Conservation (phyloP, 1,140 invertebrate species). For the Eueides isabella region DNA sequence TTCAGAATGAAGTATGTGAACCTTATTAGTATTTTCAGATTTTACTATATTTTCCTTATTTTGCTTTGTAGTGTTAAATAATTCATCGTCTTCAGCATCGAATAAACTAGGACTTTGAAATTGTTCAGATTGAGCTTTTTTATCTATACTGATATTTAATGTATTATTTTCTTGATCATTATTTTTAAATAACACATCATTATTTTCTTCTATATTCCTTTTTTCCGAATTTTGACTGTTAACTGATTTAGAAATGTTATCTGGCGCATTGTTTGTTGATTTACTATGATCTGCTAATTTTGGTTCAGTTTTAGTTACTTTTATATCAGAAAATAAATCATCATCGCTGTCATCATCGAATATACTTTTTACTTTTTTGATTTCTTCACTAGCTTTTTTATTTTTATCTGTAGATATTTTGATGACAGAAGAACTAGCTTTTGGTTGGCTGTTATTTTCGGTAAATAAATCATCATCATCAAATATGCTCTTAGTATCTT, state of each 20-base stretch:
- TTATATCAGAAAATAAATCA: constrained; percentile 36
- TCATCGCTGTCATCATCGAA: constrained; percentile 44
- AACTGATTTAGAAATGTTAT: neutral
- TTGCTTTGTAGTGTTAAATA: constrained; percentile 23
- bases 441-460: constrained; percentile 27
- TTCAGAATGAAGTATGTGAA: neutral
- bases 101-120: constrained; percentile 54
- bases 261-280: neutral
- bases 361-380: constrained; percentile 36
- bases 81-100: constrained; percentile 49
- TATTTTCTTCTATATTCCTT: neutral
- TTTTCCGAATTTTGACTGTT: neutral
- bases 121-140: constrained; percentile 18
- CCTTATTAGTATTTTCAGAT: neutral
- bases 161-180: neutral
- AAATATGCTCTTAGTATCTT: constrained; percentile 46
- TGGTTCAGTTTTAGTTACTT: neutral
- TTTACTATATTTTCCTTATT: neutral
- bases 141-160: neutral
- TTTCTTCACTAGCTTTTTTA: constrained; percentile 20
- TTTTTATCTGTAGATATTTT: neutral
- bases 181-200: neutral
- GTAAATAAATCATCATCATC: constrained; percentile 54
- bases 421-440: constrained; percentile 16
- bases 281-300: constrained; percentile 15